A percentile compares a stretch with the other conserved stretches of the same genome.
Evolutionary conservation across 2,888 invertebrate genomes (phyloP).

Genomic region (Vannuccia rotundouncinata): DNA sequence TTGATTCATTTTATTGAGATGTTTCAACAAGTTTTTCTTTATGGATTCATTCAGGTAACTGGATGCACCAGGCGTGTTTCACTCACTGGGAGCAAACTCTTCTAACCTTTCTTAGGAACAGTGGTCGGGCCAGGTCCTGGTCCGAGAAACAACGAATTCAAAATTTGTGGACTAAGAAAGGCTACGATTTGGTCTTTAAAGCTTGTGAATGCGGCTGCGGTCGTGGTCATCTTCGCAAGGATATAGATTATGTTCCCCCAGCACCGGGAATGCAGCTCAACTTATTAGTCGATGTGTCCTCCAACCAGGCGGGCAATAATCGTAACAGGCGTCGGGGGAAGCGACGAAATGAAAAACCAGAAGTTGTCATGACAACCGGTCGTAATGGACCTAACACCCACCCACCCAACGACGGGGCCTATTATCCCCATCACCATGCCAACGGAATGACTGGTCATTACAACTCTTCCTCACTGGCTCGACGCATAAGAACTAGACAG

Average conservation of each 20-base stretch:
- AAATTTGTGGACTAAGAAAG: slow-evolving; percentile 94
- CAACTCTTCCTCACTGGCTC: background rate
- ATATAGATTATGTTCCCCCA: background rate
- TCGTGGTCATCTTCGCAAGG: slow-evolving; percentile 31
- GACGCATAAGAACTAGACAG: background rate
- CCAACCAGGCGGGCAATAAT: background rate
- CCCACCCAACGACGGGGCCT: background rate
- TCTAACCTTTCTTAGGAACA: slow-evolving; percentile 77
- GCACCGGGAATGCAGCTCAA: background rate
- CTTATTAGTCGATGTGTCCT: background rate
- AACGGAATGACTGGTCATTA: slow-evolving; percentile 3
- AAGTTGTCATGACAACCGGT: background rate
- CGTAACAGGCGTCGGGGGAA: background rate
- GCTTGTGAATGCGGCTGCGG: slow-evolving; percentile 64
- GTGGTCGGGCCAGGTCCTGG: slow-evolving; percentile 85
- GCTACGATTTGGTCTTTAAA: slow-evolving; percentile 88
- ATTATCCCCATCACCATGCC: background rate
- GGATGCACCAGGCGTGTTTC: slow-evolving; percentile 88
- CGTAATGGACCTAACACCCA: background rate
- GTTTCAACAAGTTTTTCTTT: too few relatives aligned
- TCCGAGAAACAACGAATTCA: slow-evolving; percentile 86
- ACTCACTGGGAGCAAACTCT: slow-evolving; percentile 85
- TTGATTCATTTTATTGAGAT: too few relatives aligned
- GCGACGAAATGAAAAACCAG: slow-evolving; percentile 1
- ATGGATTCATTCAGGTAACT: too few relatives aligned